A percentile compares a stretch with the other conserved stretches of the same genome.
These are phyloP conservation scores for Ichneumoninae sp. DNA, from an alignment of 2,888 invertebrate genomes.

Conservation along the genomic window DNA sequence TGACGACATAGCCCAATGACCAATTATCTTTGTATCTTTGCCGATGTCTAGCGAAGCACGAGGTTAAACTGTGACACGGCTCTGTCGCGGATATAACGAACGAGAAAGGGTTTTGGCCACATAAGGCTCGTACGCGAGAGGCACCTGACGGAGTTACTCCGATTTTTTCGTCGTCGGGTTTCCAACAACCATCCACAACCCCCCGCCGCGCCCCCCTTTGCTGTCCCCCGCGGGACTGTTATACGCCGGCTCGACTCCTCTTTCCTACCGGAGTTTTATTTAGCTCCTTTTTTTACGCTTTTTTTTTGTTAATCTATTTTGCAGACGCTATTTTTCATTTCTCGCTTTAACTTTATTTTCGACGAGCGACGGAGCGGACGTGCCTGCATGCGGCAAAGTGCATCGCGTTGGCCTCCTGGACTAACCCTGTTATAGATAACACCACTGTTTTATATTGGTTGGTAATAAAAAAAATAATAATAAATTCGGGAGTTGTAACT, in stretches of 20 bases:
- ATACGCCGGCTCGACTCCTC: conserved; percentile 13
- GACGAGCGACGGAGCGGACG: conserved; percentile 43
- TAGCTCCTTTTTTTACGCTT: neutral
- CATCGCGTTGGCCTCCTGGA: neutral
- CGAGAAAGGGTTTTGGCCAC: conserved; percentile 62
- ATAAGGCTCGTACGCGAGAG: conserved; percentile 39
- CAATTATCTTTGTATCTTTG: conserved; percentile 84
- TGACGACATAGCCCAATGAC: conserved; percentile 81
- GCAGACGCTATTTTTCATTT: conserved; percentile 43
- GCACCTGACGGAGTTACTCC: conserved; percentile 57
- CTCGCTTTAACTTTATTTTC: conserved; percentile 53
- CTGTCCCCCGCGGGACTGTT: neutral
- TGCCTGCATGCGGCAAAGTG: conserved; percentile 10
- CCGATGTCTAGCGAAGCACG: conserved; percentile 82
- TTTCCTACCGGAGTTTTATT: conserved; percentile 23
- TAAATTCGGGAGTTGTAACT: neutral
- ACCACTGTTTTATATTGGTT: neutral
- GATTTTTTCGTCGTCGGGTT: conserved; percentile 62
- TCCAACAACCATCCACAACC: conserved; percentile 11
- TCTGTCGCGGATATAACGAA: conserved; percentile 16
- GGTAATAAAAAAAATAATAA: neutral
- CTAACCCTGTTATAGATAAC: neutral
- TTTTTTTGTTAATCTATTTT: conserved; percentile 44
- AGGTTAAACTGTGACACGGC: conserved; percentile 75
- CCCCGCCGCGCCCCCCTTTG: neutral